Conservation (phyloP, 2,113 vertebrate genomes). For the Anseranas semipalmata region DNA sequence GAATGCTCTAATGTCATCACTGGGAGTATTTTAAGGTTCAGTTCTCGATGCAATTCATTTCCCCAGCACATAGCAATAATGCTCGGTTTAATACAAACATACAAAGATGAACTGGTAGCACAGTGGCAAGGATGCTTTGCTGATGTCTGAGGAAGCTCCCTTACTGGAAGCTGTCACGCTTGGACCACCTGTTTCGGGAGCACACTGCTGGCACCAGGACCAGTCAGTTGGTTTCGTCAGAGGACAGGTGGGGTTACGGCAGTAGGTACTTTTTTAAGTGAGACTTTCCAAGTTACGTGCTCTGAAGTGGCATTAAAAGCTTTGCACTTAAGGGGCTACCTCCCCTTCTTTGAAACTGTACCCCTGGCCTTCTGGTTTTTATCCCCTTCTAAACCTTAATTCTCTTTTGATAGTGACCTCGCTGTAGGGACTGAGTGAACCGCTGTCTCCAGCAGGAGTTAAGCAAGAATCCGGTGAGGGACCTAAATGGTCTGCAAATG, state of each 20-base stretch:
- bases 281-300: accelerated
- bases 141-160: not conserved
- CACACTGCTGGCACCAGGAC: accelerated
- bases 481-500: accelerated
- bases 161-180: not conserved
- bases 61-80: not conserved
- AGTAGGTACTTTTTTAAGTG: accelerated
- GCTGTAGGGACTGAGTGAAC: not conserved
- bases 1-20: not conserved
- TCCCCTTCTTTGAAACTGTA: not conserved
- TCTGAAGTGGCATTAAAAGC: not conserved
- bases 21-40: not conserved
- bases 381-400: not conserved
- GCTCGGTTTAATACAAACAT: not conserved
- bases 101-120: not conserved
- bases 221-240: accelerated
- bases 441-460: not conserved
- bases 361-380: not conserved
- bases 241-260: accelerated
- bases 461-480: not conserved
- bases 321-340: not conserved
- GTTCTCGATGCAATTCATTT: not conserved
- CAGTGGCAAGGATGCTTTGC: not conserved
- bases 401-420: not conserved
- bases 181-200: accelerated